Percentiles rank a stretch among this genome's conserved stretches.
phyloP scores from a whole-genome alignment of 2,113 vertebrate genomes.

The Shinisaurus crocodilurus region DNA sequence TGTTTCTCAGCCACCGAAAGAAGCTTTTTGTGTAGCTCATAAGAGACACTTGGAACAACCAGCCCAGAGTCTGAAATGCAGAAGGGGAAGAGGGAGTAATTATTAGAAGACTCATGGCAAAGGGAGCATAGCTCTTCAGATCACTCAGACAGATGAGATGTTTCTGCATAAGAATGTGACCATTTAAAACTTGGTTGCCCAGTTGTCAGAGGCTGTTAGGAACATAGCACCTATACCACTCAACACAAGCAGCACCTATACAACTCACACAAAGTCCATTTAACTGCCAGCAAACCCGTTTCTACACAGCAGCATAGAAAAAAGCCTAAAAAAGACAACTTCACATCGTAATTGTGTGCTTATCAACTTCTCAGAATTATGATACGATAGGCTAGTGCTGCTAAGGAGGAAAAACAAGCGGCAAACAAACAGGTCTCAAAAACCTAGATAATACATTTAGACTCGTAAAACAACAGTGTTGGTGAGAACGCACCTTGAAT shows the following conservation, averaged over 20 bases:
- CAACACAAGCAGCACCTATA: not conserved
- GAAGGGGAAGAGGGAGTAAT: slow-evolving; percentile 2
- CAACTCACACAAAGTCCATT: not conserved
- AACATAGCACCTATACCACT: not conserved
- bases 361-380: not conserved
- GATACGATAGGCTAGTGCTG: not conserved
- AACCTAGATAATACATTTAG: not conserved
- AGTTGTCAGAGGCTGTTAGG: not conserved
- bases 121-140: not conserved
- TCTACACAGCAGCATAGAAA: not conserved
- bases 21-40: slow-evolving; percentile 94
- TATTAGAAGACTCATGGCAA: not conserved
- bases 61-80: slow-evolving; percentile 88
- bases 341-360: not conserved
- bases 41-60: slow-evolving; percentile 93
- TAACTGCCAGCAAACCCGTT: not conserved
- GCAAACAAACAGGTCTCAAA: not conserved
- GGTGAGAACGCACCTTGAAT: not conserved
- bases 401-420: too few species aligned
- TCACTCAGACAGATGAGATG: not conserved
- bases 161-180: not conserved
- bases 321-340: not conserved
- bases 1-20: slow-evolving; percentile 89
- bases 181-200: not conserved
- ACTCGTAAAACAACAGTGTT: not conserved